Evolutionary conservation across 2,888 invertebrate species (phyloP).

Genomic region (Hermodice carunculata): DNA sequence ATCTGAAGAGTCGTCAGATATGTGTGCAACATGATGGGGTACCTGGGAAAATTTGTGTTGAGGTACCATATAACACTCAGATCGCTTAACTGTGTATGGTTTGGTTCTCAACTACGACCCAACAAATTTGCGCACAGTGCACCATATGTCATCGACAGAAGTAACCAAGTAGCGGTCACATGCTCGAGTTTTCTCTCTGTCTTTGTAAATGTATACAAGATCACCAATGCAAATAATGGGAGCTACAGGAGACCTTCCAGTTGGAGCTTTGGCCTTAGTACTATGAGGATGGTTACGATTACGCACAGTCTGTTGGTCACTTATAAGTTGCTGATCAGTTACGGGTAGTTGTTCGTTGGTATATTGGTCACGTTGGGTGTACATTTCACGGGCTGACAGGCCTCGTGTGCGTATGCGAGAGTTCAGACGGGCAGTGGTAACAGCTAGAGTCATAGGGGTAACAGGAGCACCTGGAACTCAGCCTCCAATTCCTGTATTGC

Average conservation of each 20-base stretch:
- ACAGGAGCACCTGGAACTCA: slow-evolving; percentile 34
- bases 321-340: slow-evolving; percentile 30
- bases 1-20: no score
- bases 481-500: slow-evolving; percentile 46
- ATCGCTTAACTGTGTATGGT: slow-evolving; percentile 34
- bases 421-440: slow-evolving; percentile 36
- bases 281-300: slow-evolving; percentile 35
- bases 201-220: slow-evolving; percentile 33
- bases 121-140: slow-evolving; percentile 34
- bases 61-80: slow-evolving; percentile 32
- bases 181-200: slow-evolving; percentile 27
- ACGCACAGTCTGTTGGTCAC: slow-evolving; percentile 27
- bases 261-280: slow-evolving; percentile 36
- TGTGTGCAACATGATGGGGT: no score
- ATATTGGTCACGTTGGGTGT: slow-evolving; percentile 43
- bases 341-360: slow-evolving; percentile 34
- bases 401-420: slow-evolving; percentile 36
- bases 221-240: slow-evolving; percentile 35
- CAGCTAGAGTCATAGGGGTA: slow-evolving; percentile 13
- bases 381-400: slow-evolving; percentile 41
- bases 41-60: no score
- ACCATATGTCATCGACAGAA: slow-evolving; percentile 33
- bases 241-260: no score
- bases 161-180: slow-evolving; percentile 36
- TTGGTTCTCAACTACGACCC: slow-evolving; percentile 30